Conservation (phyloP, 2,888 invertebrate species). For the Deroplatys truncata region DNA sequence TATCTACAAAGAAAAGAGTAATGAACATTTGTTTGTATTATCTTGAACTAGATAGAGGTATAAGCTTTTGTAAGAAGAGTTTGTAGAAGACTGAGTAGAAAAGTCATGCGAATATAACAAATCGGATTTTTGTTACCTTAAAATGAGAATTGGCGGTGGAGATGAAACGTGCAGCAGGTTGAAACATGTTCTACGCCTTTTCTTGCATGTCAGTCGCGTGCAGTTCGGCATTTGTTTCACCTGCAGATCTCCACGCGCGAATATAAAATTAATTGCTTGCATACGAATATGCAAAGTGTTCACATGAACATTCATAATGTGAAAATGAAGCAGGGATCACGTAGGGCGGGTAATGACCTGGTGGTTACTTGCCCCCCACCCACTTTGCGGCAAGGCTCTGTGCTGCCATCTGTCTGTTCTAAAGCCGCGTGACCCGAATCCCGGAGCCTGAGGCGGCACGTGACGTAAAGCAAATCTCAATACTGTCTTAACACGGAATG, state of each 20-base stretch:
- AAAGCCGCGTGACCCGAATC: not conserved
- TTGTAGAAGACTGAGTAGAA: no score
- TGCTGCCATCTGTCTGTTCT: not conserved
- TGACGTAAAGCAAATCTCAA: not conserved
- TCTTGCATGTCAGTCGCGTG: not conserved
- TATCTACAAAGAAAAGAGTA: no score
- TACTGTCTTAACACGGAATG: not conserved
- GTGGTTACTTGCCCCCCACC: not conserved
- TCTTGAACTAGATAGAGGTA: no score
- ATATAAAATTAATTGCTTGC: not conserved
- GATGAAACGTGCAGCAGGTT: no score
- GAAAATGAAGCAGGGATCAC: not conserved
- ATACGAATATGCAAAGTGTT: not conserved
- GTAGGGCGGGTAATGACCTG: not conserved
- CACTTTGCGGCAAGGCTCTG: not conserved
- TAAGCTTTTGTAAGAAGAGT: no score
- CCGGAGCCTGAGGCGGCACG: not conserved
- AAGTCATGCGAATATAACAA: no score
- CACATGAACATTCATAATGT: not conserved
- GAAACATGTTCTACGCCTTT: not conserved
- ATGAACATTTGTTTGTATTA: no score
- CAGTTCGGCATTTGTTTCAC: not conserved
- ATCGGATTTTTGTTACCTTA: no score
- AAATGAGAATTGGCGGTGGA: no score
- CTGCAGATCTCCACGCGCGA: not conserved